These are phyloP conservation scores for Aspidiotus destructor DNA, from an alignment of 2,888 invertebrate genomes.

Conservation along the genomic window DNA sequence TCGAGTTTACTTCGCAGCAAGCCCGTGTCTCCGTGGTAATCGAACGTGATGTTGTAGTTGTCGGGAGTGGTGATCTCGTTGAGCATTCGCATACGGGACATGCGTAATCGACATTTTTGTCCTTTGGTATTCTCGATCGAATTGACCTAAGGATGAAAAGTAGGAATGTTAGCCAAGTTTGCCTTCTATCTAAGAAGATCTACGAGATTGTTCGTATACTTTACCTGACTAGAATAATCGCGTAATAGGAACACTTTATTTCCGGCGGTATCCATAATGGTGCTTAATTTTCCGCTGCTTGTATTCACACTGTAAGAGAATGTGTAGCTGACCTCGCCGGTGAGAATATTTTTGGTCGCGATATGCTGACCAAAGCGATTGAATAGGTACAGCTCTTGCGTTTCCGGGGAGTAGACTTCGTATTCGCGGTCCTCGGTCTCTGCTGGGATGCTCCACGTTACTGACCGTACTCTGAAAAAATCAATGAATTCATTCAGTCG, in stretches of 20 bases:
- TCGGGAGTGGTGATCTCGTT: constrained; percentile 85
- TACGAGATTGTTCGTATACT: not conserved
- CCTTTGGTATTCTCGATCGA: constrained; percentile 90
- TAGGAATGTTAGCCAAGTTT: not conserved
- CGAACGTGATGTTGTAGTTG: constrained; percentile 86
- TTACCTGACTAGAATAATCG: constrained; percentile 64
- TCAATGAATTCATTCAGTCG: constrained; percentile 18
- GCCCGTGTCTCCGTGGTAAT: constrained; percentile 84
- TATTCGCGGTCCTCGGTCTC: constrained; percentile 76
- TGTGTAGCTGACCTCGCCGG: constrained; percentile 82
- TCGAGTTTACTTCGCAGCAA: constrained; percentile 79
- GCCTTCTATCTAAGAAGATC: too few relatives aligned
- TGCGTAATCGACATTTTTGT: constrained; percentile 77
- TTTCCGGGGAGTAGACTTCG: constrained; percentile 81
- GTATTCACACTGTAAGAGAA: constrained; percentile 96
- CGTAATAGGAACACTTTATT: constrained; percentile 75
- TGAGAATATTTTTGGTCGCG: constrained; percentile 87
- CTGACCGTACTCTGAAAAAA: constrained; percentile 60
- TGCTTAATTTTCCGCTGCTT: constrained; percentile 86
- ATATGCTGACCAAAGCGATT: constrained; percentile 92
- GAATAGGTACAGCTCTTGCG: constrained; percentile 88
- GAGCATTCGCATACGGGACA: constrained; percentile 87
- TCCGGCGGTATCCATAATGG: constrained; percentile 86
- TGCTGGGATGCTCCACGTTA: constrained; percentile 81
- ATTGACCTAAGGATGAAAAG: constrained; percentile 53